These are phyloP conservation scores for Drosophila pegasa DNA, from an alignment of 2,888 invertebrate genomes.

Conservation along the genomic window DNA sequence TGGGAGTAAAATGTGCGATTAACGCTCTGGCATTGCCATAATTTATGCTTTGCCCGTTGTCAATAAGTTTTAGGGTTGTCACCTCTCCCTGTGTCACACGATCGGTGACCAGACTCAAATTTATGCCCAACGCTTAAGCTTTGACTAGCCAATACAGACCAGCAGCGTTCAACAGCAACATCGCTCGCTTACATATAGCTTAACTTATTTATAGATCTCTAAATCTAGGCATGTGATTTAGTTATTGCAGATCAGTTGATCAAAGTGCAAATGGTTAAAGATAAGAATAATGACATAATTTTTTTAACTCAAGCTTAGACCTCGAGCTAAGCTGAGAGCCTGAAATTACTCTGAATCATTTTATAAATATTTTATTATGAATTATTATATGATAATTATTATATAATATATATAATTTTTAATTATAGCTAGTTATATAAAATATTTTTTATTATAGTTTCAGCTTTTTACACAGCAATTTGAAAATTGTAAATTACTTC, in stretches of 20 bases:
- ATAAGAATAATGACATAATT: neutral
- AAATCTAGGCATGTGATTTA: neutral
- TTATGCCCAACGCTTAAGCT: slow-evolving; percentile 51
- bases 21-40: slow-evolving; percentile 71
- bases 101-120: slow-evolving; percentile 60
- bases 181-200: slow-evolving; percentile 12
- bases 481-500: too few species aligned
- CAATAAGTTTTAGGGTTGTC: slow-evolving; percentile 65
- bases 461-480: too few species aligned
- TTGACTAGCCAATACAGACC: slow-evolving; percentile 23
- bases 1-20: slow-evolving; percentile 70
- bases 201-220: slow-evolving; percentile 4
- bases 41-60: slow-evolving; percentile 71
- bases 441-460: too few species aligned
- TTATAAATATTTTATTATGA: too few species aligned
- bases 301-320: too few species aligned
- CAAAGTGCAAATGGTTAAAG: neutral
- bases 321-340: too few species aligned
- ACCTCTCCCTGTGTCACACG: slow-evolving; percentile 61
- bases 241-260: neutral
- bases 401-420: too few species aligned
- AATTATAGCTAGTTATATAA: too few species aligned
- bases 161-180: slow-evolving; percentile 12
- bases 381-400: too few species aligned
- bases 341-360: too few species aligned